A percentile compares a stretch with the other conserved stretches of the same genome.
Evolutionary conservation across 1,140 invertebrate genomes (phyloP).

Genomic region (Drosophila pseudoananassae): DNA sequence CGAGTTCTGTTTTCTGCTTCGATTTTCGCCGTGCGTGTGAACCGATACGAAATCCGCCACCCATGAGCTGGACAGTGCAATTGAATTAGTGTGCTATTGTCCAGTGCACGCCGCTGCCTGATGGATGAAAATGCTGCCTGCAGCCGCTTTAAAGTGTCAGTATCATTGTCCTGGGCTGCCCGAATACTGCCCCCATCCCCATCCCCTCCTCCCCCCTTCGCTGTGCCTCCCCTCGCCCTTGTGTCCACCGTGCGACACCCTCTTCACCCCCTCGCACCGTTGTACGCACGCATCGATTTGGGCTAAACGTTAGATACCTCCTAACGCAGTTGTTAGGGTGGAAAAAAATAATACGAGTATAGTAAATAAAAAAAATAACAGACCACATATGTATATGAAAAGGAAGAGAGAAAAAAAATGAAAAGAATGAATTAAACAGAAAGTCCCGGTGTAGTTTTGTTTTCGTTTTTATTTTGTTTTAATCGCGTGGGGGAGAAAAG

Average conservation of each 20-base stretch:
- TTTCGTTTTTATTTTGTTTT: slow-evolving; percentile 30
- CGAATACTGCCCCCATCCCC: slow-evolving; percentile 26
- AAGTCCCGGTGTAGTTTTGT: slow-evolving; percentile 39
- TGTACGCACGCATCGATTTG: slow-evolving; percentile 82
- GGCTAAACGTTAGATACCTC: slow-evolving; percentile 83
- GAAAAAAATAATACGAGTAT: slow-evolving; percentile 62
- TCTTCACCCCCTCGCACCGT: slow-evolving; percentile 29
- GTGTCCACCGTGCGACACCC: neutral
- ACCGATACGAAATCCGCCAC: slow-evolving; percentile 22
- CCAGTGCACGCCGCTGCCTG: neutral
- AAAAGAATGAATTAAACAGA: slow-evolving; percentile 11
- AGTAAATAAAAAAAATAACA: slow-evolving; percentile 15
- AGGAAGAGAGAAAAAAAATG: neutral
- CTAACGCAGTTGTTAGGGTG: slow-evolving; percentile 83
- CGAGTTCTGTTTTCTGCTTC: slow-evolving; percentile 18
- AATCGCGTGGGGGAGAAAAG: neutral
- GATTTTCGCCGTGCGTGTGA: slow-evolving; percentile 40
- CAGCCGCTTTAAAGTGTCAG: slow-evolving; percentile 6
- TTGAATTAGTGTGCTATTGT: slow-evolving; percentile 5
- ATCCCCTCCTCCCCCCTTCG: slow-evolving; percentile 17
- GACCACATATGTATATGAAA: neutral
- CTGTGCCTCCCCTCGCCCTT: slow-evolving; percentile 12
- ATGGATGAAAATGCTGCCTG: slow-evolving; percentile 1
- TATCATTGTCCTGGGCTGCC: slow-evolving; percentile 23
- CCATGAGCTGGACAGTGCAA: slow-evolving; percentile 42